Percentiles rank a stretch among this genome's conserved stretches.
These are phyloP conservation scores for Etheostoma perlongum DNA, from an alignment of 2,797 vertebrate species.

Conservation along the genomic window DNA sequence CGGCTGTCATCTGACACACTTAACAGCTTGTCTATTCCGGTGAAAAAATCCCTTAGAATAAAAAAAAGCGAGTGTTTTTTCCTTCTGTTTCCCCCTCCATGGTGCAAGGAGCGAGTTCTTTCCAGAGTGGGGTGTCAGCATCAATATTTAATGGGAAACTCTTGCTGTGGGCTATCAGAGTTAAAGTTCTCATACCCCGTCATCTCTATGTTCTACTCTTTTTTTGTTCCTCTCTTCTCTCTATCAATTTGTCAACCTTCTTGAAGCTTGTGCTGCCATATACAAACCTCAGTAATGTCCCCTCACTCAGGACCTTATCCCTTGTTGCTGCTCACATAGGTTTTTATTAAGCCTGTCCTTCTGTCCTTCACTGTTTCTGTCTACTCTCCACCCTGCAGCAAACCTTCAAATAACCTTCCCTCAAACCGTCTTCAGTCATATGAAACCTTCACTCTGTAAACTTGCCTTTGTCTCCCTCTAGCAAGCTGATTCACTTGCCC, in stretches of 20 bases:
- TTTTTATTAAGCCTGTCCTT: conserved; percentile 45
- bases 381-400: conserved; percentile 48
- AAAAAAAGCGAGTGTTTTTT: conserved; percentile 43
- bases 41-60: conserved; percentile 46
- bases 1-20: conserved; percentile 26
- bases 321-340: conserved; percentile 14
- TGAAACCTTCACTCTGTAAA: conserved; percentile 55
- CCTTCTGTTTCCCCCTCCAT: conserved; percentile 30
- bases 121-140: conserved; percentile 66
- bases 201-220: conserved; percentile 19
- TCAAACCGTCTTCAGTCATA: conserved; percentile 44
- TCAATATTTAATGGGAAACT: conserved; percentile 78
- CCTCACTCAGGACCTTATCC: conserved; percentile 30
- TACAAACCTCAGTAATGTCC: conserved; percentile 21
- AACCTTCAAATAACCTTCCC: conserved; percentile 69
- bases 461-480: conserved; percentile 38
- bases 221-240: not conserved
- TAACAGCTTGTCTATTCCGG: conserved; percentile 32
- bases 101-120: conserved; percentile 52
- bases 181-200: conserved; percentile 48
- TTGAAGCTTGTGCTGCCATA: conserved; percentile 13
- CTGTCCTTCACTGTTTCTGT: conserved; percentile 41
- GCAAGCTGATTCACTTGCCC: conserved; percentile 70
- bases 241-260: conserved; percentile 14
- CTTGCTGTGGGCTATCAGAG: conserved; percentile 67